These are phyloP conservation scores for Diachasma alloeum DNA, from an alignment of 1,140 invertebrate species.

Conservation along the genomic window DNA sequence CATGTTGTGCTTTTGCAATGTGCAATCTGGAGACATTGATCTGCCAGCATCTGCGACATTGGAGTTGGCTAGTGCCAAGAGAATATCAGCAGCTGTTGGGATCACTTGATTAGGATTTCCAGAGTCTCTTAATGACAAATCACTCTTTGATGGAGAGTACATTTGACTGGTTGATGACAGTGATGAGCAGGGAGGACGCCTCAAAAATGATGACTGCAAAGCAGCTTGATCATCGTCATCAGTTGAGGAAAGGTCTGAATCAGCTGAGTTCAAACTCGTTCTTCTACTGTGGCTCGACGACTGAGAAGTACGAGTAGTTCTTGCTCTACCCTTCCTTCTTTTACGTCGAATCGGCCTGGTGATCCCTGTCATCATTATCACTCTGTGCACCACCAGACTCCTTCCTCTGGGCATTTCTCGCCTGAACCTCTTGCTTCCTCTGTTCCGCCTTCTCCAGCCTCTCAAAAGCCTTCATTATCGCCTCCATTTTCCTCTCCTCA, in stretches of 20 bases:
- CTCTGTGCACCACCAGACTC: slow-evolving; percentile 62
- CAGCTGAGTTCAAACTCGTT: slow-evolving; percentile 75
- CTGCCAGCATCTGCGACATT: slow-evolving; percentile 52
- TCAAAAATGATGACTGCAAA: slow-evolving; percentile 64
- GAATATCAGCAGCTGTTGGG: slow-evolving; percentile 67
- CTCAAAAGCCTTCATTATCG: slow-evolving; percentile 92
- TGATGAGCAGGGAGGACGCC: slow-evolving; percentile 15
- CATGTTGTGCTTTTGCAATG: slow-evolving; percentile 58
- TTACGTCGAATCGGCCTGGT: slow-evolving; percentile 53
- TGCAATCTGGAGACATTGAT: slow-evolving; percentile 50
- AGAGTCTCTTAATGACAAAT: slow-evolving; percentile 4
- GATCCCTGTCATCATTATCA: slow-evolving; percentile 62
- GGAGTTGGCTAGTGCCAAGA: slow-evolving; percentile 69
- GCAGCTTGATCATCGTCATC: slow-evolving; percentile 69
- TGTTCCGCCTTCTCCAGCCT: slow-evolving; percentile 82
- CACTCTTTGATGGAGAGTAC: slow-evolving; percentile 12
- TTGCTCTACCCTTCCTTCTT: slow-evolving; percentile 71
- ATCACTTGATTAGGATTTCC: slow-evolving; percentile 49
- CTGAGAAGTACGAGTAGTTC: slow-evolving; percentile 68
- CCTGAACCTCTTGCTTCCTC: slow-evolving; percentile 76
- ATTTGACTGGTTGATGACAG: slow-evolving; percentile 20
- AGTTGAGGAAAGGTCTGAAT: slow-evolving; percentile 76
- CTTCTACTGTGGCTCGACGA: slow-evolving; percentile 64
- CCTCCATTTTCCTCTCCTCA: slow-evolving; percentile 96
- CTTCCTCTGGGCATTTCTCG: slow-evolving; percentile 67